phyloP scores from a whole-genome alignment of 2,888 invertebrate species.

The Steinernema carpocapsae region DNA sequence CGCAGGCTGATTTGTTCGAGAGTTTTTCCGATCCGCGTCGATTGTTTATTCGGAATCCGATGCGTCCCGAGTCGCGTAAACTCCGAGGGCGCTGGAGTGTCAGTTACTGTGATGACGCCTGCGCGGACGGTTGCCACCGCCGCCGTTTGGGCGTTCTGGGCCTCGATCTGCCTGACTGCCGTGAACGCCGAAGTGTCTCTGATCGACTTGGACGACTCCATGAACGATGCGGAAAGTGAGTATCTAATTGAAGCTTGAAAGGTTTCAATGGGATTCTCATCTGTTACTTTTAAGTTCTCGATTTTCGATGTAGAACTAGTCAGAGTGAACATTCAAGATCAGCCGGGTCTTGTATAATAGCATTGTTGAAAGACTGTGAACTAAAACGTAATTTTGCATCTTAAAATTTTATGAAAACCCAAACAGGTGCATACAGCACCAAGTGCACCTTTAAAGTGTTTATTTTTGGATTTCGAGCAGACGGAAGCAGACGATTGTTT shows the following conservation, averaged over 20 bases:
- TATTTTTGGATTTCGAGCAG: too few relatives aligned
- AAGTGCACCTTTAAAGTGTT: too few relatives aligned
- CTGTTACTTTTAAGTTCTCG: too few relatives aligned
- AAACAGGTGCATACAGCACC: too few relatives aligned
- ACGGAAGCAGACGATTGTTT: too few relatives aligned
- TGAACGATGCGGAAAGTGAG: slow-evolving; percentile 19
- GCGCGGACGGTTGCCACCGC: slow-evolving; percentile 27
- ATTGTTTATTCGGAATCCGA: slow-evolving; percentile 7
- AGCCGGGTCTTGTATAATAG: too few relatives aligned
- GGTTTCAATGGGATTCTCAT: too few relatives aligned
- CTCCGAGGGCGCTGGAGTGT: neutral
- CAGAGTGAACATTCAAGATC: too few relatives aligned
- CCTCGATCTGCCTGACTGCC: neutral
- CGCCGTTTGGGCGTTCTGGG: neutral
- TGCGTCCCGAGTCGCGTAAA: slow-evolving; percentile 11
- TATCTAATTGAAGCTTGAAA: neutral
- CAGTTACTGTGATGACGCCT: slow-evolving; percentile 7
- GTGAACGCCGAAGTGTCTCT: slow-evolving; percentile 13
- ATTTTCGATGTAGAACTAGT: too few relatives aligned
- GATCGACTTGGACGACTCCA: slow-evolving; percentile 26
- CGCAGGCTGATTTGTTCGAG: slow-evolving; percentile 27
- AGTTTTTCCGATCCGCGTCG: slow-evolving; percentile 27
- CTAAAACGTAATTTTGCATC: too few relatives aligned
- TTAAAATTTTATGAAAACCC: too few relatives aligned
- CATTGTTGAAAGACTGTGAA: too few relatives aligned